Evolutionary conservation across 2,797 vertebrate species (phyloP).

Genomic region (Sebastes goodei): DNA sequence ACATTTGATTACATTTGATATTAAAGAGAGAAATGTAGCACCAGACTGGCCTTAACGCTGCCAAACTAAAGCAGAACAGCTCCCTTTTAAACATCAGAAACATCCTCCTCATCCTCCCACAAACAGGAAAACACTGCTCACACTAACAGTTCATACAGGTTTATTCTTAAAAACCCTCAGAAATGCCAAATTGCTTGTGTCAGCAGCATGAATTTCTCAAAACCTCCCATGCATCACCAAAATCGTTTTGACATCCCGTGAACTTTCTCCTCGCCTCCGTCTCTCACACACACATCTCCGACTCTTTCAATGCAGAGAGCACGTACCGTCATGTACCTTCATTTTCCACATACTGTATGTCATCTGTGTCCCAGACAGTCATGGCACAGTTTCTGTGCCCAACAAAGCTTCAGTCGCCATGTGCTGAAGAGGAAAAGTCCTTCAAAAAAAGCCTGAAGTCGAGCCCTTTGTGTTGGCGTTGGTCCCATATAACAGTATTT

Average conservation of each 20-base stretch:
- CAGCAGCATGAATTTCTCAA: neutral
- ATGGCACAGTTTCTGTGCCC: neutral
- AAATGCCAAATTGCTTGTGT: neutral
- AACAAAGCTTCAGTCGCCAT: constrained; percentile 12
- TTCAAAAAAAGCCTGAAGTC: constrained; percentile 2
- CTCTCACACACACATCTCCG: neutral
- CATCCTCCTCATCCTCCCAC: neutral
- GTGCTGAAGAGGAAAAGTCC: neutral
- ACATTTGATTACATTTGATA: constrained; percentile 39
- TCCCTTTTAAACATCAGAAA: constrained; percentile 21
- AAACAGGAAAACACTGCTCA: neutral
- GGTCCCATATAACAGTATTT: constrained; percentile 62
- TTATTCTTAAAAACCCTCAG: neutral
- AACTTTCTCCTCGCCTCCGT: constrained; percentile 25
- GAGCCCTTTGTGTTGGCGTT: constrained; percentile 40
- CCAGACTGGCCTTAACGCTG: constrained; percentile 15
- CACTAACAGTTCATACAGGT: neutral
- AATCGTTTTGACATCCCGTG: constrained; percentile 36
- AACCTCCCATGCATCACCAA: constrained; percentile 3
- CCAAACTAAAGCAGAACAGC: constrained; percentile 30
- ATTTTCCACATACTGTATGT: constrained; percentile 50
- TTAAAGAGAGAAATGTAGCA: constrained; percentile 47
- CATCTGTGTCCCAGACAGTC: constrained; percentile 10
- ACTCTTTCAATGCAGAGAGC: neutral
- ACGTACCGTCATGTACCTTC: constrained; percentile 33